Conservation (phyloP, 2,888 invertebrate species). For the Malthinus flaveolus region DNA sequence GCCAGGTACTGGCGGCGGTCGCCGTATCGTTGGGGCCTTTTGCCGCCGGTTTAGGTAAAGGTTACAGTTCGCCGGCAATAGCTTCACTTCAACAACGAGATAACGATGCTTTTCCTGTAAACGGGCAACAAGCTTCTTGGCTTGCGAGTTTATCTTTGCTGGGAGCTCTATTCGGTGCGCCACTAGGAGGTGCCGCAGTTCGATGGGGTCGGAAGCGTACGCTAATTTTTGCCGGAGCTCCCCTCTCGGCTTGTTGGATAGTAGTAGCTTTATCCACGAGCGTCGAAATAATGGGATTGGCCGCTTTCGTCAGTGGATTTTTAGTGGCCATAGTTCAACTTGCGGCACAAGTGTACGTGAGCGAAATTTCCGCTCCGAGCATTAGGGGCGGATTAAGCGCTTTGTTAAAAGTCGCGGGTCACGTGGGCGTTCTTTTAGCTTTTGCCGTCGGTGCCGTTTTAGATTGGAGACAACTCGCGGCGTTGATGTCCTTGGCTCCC, state of each 20-base stretch:
- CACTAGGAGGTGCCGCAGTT: constrained; percentile 78
- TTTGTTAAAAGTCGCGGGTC: constrained; percentile 82
- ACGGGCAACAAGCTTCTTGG: constrained; percentile 79
- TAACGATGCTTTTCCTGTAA: constrained; percentile 66
- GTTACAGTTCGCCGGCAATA: constrained; percentile 81
- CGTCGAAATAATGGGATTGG: constrained; percentile 78
- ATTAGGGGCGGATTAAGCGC: constrained; percentile 86
- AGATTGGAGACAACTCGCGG: constrained; percentile 83
- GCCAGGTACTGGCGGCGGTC: constrained; percentile 74
- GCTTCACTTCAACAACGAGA: constrained; percentile 70
- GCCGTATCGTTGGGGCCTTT: constrained; percentile 80
- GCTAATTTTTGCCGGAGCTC: constrained; percentile 72
- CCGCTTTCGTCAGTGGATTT: constrained; percentile 80
- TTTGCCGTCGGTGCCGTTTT: constrained; percentile 82
- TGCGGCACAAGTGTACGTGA: constrained; percentile 73
- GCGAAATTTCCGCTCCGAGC: constrained; percentile 86
- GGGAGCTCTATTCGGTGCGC: constrained; percentile 80
- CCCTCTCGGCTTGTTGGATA: constrained; percentile 80
- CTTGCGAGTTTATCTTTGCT: constrained; percentile 77
- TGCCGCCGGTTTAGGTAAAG: constrained; percentile 78
- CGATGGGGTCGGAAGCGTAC: constrained; percentile 72
- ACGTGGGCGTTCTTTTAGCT: constrained; percentile 81
- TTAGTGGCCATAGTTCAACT: constrained; percentile 54
- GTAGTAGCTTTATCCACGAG: constrained; percentile 77
- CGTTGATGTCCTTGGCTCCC: constrained; percentile 78